These are phyloP conservation scores for Lycophotia porphyrea DNA, from an alignment of 2,888 invertebrate genomes.

Conservation along the genomic window DNA sequence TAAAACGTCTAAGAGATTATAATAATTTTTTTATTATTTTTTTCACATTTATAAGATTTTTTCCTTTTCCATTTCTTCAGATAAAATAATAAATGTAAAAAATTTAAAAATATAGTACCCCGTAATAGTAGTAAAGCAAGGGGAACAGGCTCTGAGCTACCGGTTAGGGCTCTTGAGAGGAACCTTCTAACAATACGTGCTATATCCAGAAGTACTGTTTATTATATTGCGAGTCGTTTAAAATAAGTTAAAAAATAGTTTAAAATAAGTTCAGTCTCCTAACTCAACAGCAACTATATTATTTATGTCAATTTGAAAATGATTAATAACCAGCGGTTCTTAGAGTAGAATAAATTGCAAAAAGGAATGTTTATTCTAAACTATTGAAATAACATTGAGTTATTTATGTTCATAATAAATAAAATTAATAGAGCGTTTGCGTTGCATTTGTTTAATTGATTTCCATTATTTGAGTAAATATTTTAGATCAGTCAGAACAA, in stretches of 20 bases:
- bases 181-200: too few relatives aligned
- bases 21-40: too few relatives aligned
- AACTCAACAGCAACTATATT: background rate
- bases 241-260: too few relatives aligned
- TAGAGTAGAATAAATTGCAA: slow-evolving; percentile 15
- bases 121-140: too few relatives aligned
- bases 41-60: too few relatives aligned
- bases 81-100: too few relatives aligned
- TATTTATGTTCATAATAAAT: slow-evolving; percentile 26
- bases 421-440: background rate
- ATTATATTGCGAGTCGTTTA: background rate
- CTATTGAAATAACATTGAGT: background rate
- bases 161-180: too few relatives aligned
- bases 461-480: background rate
- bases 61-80: too few relatives aligned
- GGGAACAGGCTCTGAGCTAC: too few relatives aligned
- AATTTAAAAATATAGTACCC: too few relatives aligned
- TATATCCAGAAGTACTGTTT: too few relatives aligned
- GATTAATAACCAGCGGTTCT: background rate
- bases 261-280: background rate
- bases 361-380: background rate
- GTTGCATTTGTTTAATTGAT: slow-evolving; percentile 21
- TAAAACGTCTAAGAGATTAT: background rate
- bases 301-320: slow-evolving; percentile 17
- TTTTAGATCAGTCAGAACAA: too few relatives aligned